A percentile compares a stretch with the other conserved stretches of the same genome.
phyloP scores from a whole-genome alignment of 2,113 vertebrate genomes.

The Psophia crepitans region DNA sequence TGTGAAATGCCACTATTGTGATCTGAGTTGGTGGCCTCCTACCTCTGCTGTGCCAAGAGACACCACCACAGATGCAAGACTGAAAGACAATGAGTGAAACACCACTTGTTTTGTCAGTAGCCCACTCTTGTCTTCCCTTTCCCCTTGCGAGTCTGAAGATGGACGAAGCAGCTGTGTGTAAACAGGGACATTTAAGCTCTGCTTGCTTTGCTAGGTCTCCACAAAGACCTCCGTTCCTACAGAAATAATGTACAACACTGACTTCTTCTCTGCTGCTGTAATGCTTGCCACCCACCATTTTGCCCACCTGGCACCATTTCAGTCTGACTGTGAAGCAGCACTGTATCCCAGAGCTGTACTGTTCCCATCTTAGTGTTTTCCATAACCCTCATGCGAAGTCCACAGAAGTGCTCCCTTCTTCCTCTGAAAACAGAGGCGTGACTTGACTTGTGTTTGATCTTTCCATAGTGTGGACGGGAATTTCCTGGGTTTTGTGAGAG shows the following conservation, averaged over 20 bases:
- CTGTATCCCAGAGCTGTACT: not conserved
- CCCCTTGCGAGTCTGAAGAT: not conserved
- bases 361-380: not conserved
- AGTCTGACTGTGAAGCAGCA: not conserved
- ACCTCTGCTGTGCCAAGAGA: not conserved
- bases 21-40: not conserved
- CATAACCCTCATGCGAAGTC: not conserved
- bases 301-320: not conserved
- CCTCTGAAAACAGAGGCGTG: not conserved
- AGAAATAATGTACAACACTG: rapidly evolving
- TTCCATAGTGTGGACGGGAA: not conserved
- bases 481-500: not conserved
- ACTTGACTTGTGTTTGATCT: not conserved
- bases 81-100: not conserved
- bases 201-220: not conserved
- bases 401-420: not conserved
- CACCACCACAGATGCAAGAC: not conserved
- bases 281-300: not conserved
- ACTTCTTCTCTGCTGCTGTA: not conserved
- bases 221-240: not conserved
- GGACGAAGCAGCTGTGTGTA: not conserved
- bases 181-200: not conserved
- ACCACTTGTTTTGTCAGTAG: not conserved
- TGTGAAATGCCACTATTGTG: not conserved
- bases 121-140: not conserved